phyloP scores from a whole-genome alignment of 2,113 vertebrate species.

The Vireo altiloquus region DNA sequence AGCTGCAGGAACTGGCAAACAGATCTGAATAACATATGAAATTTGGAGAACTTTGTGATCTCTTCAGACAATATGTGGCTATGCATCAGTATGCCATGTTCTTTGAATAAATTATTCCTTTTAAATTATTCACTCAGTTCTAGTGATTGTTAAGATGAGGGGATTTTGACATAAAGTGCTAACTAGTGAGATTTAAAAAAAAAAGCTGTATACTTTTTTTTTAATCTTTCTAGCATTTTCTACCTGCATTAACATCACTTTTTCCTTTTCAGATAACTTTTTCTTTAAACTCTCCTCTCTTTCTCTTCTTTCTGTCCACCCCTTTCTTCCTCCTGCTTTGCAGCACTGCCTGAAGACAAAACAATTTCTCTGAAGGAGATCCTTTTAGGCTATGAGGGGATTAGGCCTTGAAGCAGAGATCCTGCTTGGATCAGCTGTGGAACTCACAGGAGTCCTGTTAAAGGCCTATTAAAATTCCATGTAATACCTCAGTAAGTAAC shows the following conservation, averaged over 20 bases:
- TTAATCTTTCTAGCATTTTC: neutral
- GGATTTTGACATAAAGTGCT: conserved; percentile 48
- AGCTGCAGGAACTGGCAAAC: conserved; percentile 38
- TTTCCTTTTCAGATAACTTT: neutral
- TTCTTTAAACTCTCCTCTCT: neutral
- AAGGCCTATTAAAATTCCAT: conserved; percentile 68
- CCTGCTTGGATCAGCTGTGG: conserved; percentile 64
- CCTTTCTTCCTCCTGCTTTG: neutral
- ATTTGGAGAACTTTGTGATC: conserved; percentile 57
- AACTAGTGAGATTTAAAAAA: neutral
- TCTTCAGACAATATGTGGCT: conserved; percentile 60
- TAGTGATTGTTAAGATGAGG: conserved; percentile 53
- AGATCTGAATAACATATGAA: conserved; percentile 29
- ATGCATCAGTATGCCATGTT: conserved; percentile 38
- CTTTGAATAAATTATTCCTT: conserved; percentile 58
- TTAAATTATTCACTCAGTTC: conserved; percentile 53
- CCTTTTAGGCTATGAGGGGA: conserved; percentile 50
- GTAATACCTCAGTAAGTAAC: conserved; percentile 64
- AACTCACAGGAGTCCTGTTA: conserved; percentile 67
- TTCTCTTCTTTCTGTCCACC: neutral
- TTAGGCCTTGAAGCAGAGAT: conserved; percentile 42
- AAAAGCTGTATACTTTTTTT: neutral
- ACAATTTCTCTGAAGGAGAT: conserved; percentile 48
- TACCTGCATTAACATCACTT: conserved; percentile 8
- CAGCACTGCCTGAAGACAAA: conserved; percentile 24